Percentiles rank a stretch among this genome's conserved stretches.
Evolutionary conservation across 1,140 invertebrate species (phyloP).

Genomic region (Diabrotica undecimpunctata): DNA sequence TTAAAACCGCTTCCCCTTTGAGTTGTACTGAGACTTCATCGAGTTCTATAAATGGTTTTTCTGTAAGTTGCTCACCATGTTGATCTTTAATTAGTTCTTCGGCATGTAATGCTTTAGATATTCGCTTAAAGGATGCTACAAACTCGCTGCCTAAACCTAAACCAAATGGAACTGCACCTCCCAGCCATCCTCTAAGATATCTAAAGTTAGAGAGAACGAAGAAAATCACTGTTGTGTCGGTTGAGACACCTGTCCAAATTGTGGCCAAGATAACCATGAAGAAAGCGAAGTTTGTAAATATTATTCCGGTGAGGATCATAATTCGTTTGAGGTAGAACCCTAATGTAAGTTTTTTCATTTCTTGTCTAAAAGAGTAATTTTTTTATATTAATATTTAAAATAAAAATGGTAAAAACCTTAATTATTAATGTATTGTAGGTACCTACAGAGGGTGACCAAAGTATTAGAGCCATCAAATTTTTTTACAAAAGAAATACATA

Average conservation of each 20-base stretch:
- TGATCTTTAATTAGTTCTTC: conserved; percentile 25
- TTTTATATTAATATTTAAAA: too few species aligned
- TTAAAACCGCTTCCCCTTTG: conserved; percentile 49
- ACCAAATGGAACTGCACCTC: conserved; percentile 69
- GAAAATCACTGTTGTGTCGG: conserved; percentile 74
- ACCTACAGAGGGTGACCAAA: too few species aligned
- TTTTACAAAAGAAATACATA: too few species aligned
- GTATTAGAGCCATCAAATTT: too few species aligned
- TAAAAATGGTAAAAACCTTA: too few species aligned
- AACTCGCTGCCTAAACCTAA: conserved; percentile 56
- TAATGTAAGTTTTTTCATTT: conserved; percentile 32
- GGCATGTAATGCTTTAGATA: conserved; percentile 29
- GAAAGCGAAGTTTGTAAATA: conserved; percentile 61
- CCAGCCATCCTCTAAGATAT: conserved; percentile 67
- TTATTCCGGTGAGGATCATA: conserved; percentile 44
- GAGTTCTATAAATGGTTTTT: conserved; percentile 21
- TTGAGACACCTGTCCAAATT: conserved; percentile 61
- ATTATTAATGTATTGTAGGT: too few species aligned
- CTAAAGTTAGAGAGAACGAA: conserved; percentile 72
- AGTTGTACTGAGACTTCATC: conserved; percentile 35
- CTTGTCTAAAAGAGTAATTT: conserved; percentile 28
- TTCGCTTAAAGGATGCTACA: conserved; percentile 27
- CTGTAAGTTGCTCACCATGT: conserved; percentile 14
- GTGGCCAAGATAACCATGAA: conserved; percentile 63
- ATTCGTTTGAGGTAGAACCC: conserved; percentile 33